phyloP scores from a whole-genome alignment of 2,888 invertebrate species.

The Sepiola atlantica region DNA sequence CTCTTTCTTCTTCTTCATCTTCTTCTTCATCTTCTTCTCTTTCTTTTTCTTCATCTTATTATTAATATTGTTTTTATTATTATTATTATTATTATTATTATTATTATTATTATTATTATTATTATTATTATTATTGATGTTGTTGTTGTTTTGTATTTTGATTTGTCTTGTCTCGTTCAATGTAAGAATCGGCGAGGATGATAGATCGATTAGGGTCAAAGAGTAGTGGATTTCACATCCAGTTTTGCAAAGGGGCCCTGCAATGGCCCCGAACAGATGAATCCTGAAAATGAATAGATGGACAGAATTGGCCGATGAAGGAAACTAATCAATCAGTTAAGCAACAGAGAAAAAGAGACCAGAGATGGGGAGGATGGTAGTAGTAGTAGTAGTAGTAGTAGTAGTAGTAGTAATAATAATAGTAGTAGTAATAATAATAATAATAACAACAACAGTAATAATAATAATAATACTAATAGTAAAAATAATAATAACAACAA shows the following conservation, averaged over 20 bases:
- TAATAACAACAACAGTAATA: too few relatives aligned
- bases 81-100: too few relatives aligned
- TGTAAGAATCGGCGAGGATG: background rate
- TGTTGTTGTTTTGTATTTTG: too few relatives aligned
- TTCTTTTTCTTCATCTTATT: too few relatives aligned
- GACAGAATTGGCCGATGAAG: background rate
- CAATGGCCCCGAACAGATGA: background rate
- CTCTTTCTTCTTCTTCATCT: background rate
- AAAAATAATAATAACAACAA: background rate
- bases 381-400: too few relatives aligned
- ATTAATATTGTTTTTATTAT: too few relatives aligned
- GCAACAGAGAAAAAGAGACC: background rate
- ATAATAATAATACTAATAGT: too few relatives aligned
- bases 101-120: too few relatives aligned
- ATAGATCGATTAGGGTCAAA: constrained; percentile 4
- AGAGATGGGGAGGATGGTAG: too few relatives aligned
- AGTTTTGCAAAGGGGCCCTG: constrained; percentile 1
- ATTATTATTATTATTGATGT: too few relatives aligned
- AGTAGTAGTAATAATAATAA: too few relatives aligned
- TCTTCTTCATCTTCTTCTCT: background rate
- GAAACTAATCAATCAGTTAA: background rate
- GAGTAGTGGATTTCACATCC: background rate
- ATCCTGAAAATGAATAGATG: constrained; percentile 32
- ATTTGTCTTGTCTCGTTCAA: background rate
- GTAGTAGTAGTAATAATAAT: too few relatives aligned